phyloP scores from a whole-genome alignment of 64 coral and sea anemone species.

The Pocillopora verrucosa region DNA sequence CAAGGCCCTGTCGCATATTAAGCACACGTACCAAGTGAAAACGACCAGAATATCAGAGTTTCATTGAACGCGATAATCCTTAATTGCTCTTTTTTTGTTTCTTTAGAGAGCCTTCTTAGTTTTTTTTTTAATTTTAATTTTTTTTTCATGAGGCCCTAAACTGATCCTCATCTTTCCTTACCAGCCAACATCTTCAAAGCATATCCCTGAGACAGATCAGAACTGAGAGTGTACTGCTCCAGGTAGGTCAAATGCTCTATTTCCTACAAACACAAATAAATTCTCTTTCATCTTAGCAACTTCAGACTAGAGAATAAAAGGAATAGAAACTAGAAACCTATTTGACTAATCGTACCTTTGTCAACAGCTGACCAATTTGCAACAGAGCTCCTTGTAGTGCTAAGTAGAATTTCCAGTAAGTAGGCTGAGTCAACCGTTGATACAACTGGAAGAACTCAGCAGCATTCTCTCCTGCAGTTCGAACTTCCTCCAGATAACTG shows the following conservation, averaged over 20 bases:
- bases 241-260: conserved; percentile 84
- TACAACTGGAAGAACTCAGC: conserved; percentile 94
- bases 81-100: too few species aligned
- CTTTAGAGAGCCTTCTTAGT: too few species aligned
- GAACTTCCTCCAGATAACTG: conserved; percentile 90
- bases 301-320: background rate
- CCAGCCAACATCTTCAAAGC: conserved; percentile 95
- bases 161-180: background rate
- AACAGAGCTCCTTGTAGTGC: conserved; percentile 80
- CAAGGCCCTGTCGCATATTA: too few species aligned
- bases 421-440: conserved; percentile 79
- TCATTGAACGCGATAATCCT: too few species aligned
- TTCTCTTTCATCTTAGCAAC: background rate
- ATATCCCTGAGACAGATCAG: conserved; percentile 97
- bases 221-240: conserved; percentile 94
- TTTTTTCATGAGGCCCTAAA: background rate
- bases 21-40: too few species aligned
- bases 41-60: too few species aligned
- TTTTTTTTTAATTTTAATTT: too few species aligned
- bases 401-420: conserved; percentile 85
- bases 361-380: conserved; percentile 87
- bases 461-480: conserved; percentile 90
- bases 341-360: conserved; percentile 53
- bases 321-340: background rate
- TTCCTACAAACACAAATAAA: conserved; percentile 52